Evolutionary conservation across 1,140 invertebrate species (phyloP), one percentile per base, ranked within the genome.

Genomic region (Lepidurus arcticus): DNA sequence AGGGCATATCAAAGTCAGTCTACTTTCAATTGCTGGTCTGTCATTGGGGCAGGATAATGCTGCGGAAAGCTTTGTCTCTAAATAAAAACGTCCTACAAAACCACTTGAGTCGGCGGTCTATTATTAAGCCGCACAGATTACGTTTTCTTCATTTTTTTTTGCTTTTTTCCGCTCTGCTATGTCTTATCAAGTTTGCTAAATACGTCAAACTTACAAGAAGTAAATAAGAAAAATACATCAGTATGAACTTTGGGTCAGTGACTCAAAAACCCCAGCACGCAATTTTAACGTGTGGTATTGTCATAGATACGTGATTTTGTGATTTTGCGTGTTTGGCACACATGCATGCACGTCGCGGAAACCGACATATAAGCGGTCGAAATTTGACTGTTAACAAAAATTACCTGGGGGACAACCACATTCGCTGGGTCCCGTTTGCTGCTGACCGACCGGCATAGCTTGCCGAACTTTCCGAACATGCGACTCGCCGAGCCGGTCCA

Each of bases 1-100:
- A 16, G 9, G 53, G 53, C 53, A 65, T 65, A 65, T 7, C 53
- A 65, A 13, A 65, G 21, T n/a, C 16, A 65, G 53, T 65, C 21
- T 65, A 65, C 53, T 65, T 21, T 65, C 53, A 65, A 65, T 65
- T 65, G 53, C 21, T 65, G 53, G 16, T 65, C 53, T 65, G 53
- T 65, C 53, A 65, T 16, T 65, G 9, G 16, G 53, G 16, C 53
- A 21, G 53, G 53, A 21, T 65, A 65, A 65, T 65, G 53, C 6
- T 65, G 53, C 53, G 16, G 53, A 65, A 65, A 65, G 53, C 53
- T 65, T 65, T 65, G 53, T 65, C 53, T 65, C 53, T 65, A n/a
- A 8, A 21, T 6, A n/a, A 65, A 65, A 65, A 65, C 16, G 53
- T 65, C n/a, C 21, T 65, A 65, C 53, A 13, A 65, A 65, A 65